phyloP scores from a whole-genome alignment of 1,140 invertebrate species.

The Diachasmimorpha longicaudata region DNA sequence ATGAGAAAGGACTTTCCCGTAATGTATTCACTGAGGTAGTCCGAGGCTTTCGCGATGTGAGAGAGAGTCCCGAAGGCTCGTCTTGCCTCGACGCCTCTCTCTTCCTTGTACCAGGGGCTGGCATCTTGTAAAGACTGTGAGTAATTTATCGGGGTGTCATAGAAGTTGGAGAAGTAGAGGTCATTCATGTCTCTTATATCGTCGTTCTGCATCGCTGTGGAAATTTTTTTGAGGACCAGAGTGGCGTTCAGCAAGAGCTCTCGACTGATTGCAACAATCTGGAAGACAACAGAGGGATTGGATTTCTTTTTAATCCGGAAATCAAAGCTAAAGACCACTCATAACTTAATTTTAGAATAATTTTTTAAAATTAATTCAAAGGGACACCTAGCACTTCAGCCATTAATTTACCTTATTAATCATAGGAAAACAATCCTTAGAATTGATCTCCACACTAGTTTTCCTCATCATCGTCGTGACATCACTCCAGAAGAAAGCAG shows the following conservation, averaged over 20 bases:
- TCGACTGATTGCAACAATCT: conserved; percentile 50
- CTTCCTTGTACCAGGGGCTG: conserved; percentile 49
- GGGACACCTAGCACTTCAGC: no score
- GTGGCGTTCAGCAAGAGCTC: conserved; percentile 53
- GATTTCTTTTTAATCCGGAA: no score
- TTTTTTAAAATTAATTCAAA: no score
- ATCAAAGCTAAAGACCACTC: no score
- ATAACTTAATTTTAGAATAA: no score
- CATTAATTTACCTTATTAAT: conserved; percentile 52
- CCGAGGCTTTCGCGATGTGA: conserved; percentile 42
- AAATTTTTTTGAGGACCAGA: conserved; percentile 49
- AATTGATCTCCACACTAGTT: conserved; percentile 47
- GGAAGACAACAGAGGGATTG: conserved; percentile 15
- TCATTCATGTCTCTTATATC: conserved; percentile 61
- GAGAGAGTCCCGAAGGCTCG: conserved; percentile 49
- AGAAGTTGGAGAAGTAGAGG: conserved; percentile 52
- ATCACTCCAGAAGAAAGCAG: conserved; percentile 50
- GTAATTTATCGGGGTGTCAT: conserved; percentile 43
- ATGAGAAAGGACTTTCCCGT: conserved; percentile 43
- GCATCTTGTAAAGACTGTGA: conserved; percentile 48
- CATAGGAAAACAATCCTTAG: conserved; percentile 40
- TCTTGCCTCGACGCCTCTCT: conserved; percentile 54
- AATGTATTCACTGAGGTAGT: conserved; percentile 53
- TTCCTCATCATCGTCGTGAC: conserved; percentile 46
- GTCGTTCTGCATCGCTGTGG: conserved; percentile 53